These are phyloP conservation scores for Tryphoninae sp. DNA, from an alignment of 2,888 invertebrate genomes.

Conservation along the genomic window DNA sequence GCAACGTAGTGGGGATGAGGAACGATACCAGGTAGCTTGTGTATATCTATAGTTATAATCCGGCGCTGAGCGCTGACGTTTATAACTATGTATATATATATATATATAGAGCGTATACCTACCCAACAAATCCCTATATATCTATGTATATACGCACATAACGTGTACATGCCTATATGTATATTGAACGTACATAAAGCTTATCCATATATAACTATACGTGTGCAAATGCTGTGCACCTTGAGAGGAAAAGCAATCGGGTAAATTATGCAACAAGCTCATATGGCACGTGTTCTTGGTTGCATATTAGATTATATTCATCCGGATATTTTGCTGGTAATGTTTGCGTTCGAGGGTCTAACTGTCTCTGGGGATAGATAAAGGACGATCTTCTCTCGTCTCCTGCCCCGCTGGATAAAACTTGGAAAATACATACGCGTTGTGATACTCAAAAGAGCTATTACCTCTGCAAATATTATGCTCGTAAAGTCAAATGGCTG, in stretches of 20 bases:
- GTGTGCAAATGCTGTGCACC: conserved; percentile 57
- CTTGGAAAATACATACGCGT: conserved; percentile 37
- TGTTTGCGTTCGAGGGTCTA: conserved; percentile 49
- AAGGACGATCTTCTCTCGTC: conserved; percentile 37
- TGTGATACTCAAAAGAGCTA: conserved; percentile 43
- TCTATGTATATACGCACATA: not conserved
- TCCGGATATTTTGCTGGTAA: conserved; percentile 48
- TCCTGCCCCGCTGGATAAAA: conserved; percentile 29
- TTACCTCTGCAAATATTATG: conserved; percentile 50
- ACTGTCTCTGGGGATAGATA: conserved; percentile 40
- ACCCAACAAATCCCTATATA: too few species aligned
- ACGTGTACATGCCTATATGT: not conserved
- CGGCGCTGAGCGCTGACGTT: conserved; percentile 60
- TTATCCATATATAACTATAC: conserved; percentile 32
- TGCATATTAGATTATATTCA: conserved; percentile 67
- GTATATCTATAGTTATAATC: too few species aligned
- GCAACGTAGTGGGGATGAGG: conserved; percentile 40
- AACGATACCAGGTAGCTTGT: conserved; percentile 50
- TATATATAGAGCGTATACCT: conserved; percentile 42
- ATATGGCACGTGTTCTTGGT: conserved; percentile 71
- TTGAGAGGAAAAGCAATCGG: conserved; percentile 64
- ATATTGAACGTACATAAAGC: not conserved
- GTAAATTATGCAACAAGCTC: conserved; percentile 72
- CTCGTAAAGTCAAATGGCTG: conserved; percentile 26
- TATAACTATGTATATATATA: conserved; percentile 64